phyloP scores from a whole-genome alignment of 2,113 vertebrate genomes.

The Trinectes maculatus region DNA sequence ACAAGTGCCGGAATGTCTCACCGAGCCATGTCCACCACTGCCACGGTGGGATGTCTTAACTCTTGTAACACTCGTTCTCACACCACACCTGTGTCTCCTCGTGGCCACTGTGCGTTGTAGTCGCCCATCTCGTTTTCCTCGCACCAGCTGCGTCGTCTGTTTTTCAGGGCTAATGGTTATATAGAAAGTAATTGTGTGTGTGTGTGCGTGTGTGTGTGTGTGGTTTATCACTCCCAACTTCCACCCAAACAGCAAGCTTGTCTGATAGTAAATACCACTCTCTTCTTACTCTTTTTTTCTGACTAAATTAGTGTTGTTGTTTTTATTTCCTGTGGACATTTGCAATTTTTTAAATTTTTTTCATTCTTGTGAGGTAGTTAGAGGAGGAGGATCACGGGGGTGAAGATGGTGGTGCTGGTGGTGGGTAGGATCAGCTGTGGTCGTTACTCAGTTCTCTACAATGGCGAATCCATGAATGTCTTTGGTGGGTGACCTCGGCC shows the following conservation, averaged over 20 bases:
- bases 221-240: constrained; percentile 57
- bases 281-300: constrained; percentile 71
- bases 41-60: constrained; percentile 79
- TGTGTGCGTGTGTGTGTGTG: constrained; percentile 6
- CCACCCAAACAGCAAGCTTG: constrained; percentile 64
- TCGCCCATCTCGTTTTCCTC: constrained; percentile 54
- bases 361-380: constrained; percentile 62
- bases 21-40: constrained; percentile 76
- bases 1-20: constrained; percentile 85
- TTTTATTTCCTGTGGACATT: constrained; percentile 71
- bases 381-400: constrained; percentile 18
- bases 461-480: constrained; percentile 77
- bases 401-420: neutral
- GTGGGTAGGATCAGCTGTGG: constrained; percentile 53
- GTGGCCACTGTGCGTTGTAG: constrained; percentile 39
- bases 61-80: constrained; percentile 66
- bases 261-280: constrained; percentile 64
- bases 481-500: constrained; percentile 66
- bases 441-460: constrained; percentile 73
- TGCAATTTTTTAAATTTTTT: constrained; percentile 42
- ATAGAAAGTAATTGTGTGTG: constrained; percentile 53
- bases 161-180: constrained; percentile 60
- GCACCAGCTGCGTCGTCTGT: constrained; percentile 65
- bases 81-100: constrained; percentile 37
- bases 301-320: constrained; percentile 70